phyloP scores from a whole-genome alignment of 2,797 vertebrate genomes.

The Oreortyx pictus region DNA sequence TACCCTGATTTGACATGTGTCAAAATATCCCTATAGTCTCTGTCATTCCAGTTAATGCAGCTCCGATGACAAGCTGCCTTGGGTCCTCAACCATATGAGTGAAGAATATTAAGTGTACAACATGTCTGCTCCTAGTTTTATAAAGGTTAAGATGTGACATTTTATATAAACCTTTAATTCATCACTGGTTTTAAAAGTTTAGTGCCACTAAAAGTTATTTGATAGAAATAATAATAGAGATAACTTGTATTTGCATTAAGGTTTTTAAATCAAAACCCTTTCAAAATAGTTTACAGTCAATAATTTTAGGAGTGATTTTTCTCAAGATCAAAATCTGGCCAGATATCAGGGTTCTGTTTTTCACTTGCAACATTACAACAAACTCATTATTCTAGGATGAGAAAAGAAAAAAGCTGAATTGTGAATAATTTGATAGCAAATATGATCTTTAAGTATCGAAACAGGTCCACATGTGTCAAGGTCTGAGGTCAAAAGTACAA shows the following conservation, averaged over 20 bases:
- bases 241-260: background rate
- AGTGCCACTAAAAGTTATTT: background rate
- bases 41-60: conserved; percentile 42
- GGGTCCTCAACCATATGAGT: background rate
- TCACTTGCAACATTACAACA: background rate
- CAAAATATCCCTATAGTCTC: conserved; percentile 65
- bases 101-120: conserved; percentile 47
- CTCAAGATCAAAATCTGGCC: background rate
- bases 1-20: conserved; percentile 54
- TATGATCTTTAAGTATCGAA: background rate
- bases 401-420: background rate
- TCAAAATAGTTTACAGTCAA: background rate
- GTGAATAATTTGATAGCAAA: background rate
- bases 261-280: background rate
- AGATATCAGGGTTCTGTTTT: background rate
- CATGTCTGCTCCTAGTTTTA: background rate
- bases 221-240: background rate
- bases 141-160: background rate
- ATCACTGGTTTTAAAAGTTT: background rate
- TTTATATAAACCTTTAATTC: background rate
- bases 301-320: background rate
- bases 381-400: background rate
- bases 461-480: background rate
- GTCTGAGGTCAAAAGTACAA: background rate
- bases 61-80: conserved; percentile 15